Conservation (phyloP, 92 coral and sea anemone genomes). For the Zoanthus sociatus region DNA sequence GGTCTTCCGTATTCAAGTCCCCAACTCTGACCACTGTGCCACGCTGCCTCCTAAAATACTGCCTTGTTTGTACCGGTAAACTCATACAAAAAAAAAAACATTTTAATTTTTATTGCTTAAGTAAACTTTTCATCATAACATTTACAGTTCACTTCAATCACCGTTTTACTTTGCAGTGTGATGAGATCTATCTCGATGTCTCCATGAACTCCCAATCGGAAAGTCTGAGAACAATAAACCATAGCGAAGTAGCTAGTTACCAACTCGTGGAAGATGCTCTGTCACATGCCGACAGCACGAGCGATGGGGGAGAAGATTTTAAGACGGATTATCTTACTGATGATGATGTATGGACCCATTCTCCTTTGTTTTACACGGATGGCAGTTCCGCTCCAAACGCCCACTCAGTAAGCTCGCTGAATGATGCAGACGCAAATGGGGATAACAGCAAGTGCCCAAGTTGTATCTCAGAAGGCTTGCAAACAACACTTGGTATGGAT, state of each 20-base stretch:
- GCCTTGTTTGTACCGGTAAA: too few species aligned
- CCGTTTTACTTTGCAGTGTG: neutral
- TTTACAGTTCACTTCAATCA: too few species aligned
- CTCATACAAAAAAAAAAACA: too few species aligned
- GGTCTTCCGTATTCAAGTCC: too few species aligned
- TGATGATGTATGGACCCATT: neutral
- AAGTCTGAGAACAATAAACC: constrained; percentile 39
- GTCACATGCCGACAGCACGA: neutral
- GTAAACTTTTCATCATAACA: too few species aligned
- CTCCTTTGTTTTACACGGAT: constrained; percentile 9
- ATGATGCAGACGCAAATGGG: neutral
- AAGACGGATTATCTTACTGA: neutral
- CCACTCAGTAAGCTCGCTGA: neutral
- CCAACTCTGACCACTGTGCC: too few species aligned
- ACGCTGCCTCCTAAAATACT: too few species aligned
- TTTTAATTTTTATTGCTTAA: too few species aligned
- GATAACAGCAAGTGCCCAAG: neutral
- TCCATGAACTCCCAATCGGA: constrained; percentile 31
- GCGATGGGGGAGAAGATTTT: constrained; percentile 23
- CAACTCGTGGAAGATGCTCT: neutral
- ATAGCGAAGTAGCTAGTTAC: neutral
- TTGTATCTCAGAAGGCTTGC: neutral
- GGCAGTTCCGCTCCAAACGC: constrained; percentile 11
- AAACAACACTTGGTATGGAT: constrained; percentile 22
- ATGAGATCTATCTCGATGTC: constrained; percentile 11